Base-by-base conservation (phyloP, 2,888 invertebrate species). In the Bembecia ichneumoniformis region DNA sequence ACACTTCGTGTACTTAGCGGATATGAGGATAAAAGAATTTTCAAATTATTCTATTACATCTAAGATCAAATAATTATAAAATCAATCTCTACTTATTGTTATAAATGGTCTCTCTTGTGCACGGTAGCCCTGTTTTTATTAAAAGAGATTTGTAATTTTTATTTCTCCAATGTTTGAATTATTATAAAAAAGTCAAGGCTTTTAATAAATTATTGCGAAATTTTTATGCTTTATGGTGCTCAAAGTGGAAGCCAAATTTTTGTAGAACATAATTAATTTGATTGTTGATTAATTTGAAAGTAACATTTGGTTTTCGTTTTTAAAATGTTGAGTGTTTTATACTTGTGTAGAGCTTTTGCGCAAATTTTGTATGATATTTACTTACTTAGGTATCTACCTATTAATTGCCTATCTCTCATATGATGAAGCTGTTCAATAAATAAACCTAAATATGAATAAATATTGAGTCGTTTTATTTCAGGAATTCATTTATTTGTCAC, bases 211-310 rank as follows among this genome's bases (percentile, higher is more conserved):
- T 20, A 20, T 20, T 20, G 20, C 20, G 5, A 28, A 28, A 28
- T 28, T 13, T 50, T 17, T 47, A 28, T 20, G 51, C 50, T 51
- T 51, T 51, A 51, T 53, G 51, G 53, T 65, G 71, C 74, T 76
- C 75, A 72, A 71, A 55, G 55, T 58, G 55, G 52, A 58, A 68
- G 76, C 74, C 74, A 75, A 75, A 74, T 71, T 64, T 64, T 65
- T 53, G 59, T 68, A 64, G 58, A 50, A 14, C 9, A 15, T 44
- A 15, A 15, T 15, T 7, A 14, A 44, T 16, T n/a, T 16, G 10
- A 28, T 28, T 28, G 2, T 28, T 28, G 28, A 2, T 28, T 28
- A 28, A 28, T 28, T 28, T 28, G 28, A 9, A 28, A 28, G 9
- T 28, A 28, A 28, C 28, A 9, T 28, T 28, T 28, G 9, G 28